Conservation (phyloP, 2,888 invertebrate genomes). For the Hermaeophaga mercurialis region DNA sequence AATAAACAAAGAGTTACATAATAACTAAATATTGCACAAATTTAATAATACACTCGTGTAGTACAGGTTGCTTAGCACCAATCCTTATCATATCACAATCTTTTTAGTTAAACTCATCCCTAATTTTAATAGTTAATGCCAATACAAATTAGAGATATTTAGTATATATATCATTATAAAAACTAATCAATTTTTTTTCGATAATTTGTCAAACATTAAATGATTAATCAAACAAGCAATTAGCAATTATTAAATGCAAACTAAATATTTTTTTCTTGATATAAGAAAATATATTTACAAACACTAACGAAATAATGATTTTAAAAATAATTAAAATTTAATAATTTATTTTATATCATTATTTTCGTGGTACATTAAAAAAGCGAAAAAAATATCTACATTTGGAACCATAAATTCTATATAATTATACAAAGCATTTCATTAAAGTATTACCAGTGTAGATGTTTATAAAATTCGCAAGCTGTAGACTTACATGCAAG, state of each 20-base stretch:
- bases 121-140: slow-evolving; percentile 42
- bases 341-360: too few relatives aligned
- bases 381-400: too few relatives aligned
- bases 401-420: too few relatives aligned
- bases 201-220: slow-evolving; percentile 3
- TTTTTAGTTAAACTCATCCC: slow-evolving; percentile 42
- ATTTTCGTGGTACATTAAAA: too few relatives aligned
- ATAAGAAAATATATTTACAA: too few relatives aligned
- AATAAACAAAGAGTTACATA: slow-evolving; percentile 38
- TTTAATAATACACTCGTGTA: slow-evolving; percentile 41
- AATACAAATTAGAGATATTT: slow-evolving; percentile 49
- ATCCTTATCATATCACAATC: slow-evolving; percentile 59
- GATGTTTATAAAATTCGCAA: too few relatives aligned
- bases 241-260: background rate
- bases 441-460: too few relatives aligned
- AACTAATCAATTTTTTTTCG: slow-evolving; percentile 47
- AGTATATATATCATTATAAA: slow-evolving; percentile 53
- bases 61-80: slow-evolving; percentile 57
- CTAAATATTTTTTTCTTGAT: background rate
- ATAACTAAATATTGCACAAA: slow-evolving; percentile 58
- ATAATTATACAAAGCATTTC: too few relatives aligned
- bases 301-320: too few relatives aligned
- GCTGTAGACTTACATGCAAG: too few relatives aligned
- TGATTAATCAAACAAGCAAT: background rate
- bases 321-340: too few relatives aligned